phyloP scores from a whole-genome alignment of 2,113 vertebrate species.

The Oxyura jamaicensis region DNA sequence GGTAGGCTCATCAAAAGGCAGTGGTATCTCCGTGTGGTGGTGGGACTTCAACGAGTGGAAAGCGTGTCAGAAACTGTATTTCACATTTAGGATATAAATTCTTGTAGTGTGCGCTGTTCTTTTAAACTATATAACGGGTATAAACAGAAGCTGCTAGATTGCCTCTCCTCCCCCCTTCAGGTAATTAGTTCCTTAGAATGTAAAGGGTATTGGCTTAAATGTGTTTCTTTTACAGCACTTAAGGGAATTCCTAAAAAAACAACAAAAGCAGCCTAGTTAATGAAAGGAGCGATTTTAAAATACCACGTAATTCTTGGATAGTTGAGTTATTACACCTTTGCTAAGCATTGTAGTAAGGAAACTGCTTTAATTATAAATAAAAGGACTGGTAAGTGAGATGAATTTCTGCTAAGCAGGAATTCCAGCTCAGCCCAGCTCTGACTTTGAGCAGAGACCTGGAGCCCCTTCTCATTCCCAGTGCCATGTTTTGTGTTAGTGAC shows the following conservation, averaged over 20 bases:
- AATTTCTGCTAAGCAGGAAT: background rate
- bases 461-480: background rate
- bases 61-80: constrained; percentile 9
- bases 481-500: background rate
- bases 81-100: background rate
- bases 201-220: background rate
- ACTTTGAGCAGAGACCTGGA: background rate
- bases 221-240: background rate
- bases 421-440: background rate
- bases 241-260: constrained; percentile 18
- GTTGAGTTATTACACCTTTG: background rate
- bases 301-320: background rate
- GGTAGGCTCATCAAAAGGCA: constrained; percentile 30
- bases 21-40: constrained; percentile 31
- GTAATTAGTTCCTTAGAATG: background rate
- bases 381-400: background rate
- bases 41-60: constrained; percentile 28
- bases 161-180: background rate
- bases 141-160: background rate
- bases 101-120: background rate
- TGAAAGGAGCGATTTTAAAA: constrained; percentile 18
- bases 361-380: background rate
- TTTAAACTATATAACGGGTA: background rate
- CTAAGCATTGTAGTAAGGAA: background rate
- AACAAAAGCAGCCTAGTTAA: background rate